phyloP scores from a whole-genome alignment of 2,888 invertebrate genomes.

The Melinaea menophilus region DNA sequence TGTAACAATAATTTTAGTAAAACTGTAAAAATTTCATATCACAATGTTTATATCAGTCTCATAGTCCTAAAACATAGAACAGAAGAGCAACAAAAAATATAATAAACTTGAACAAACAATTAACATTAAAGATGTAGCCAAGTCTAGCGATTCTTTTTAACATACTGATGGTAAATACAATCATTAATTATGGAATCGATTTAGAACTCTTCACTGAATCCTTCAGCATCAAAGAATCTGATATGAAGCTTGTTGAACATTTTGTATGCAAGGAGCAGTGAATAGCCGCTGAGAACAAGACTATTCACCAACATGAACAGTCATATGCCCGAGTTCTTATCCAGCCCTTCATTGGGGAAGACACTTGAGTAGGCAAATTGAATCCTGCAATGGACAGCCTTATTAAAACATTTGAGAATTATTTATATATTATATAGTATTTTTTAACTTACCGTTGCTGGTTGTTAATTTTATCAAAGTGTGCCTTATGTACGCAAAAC shows the following conservation, averaged over 20 bases:
- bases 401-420: slow-evolving; percentile 31
- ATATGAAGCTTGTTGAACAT: slow-evolving; percentile 2
- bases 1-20: background rate
- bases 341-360: slow-evolving; percentile 13
- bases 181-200: background rate
- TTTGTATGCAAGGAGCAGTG: slow-evolving; percentile 2
- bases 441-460: slow-evolving; percentile 15
- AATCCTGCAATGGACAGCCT: slow-evolving; percentile 23
- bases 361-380: slow-evolving; percentile 25
- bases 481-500: slow-evolving; percentile 43
- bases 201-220: slow-evolving; percentile 2
- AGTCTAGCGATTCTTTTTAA: background rate
- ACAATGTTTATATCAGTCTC: slow-evolving; percentile 6
- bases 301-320: slow-evolving; percentile 1
- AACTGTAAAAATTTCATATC: slow-evolving; percentile 2
- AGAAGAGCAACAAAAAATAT: background rate
- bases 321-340: slow-evolving; percentile 10
- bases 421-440: slow-evolving; percentile 1
- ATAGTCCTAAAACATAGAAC: background rate
- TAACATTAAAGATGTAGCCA: slow-evolving; percentile 1
- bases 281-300: slow-evolving; percentile 2
- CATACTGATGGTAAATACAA: background rate
- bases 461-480: slow-evolving; percentile 37
- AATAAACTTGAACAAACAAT: background rate
- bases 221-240: background rate